Evolutionary conservation across 2,113 vertebrate species (phyloP).

Genomic region (Platichthys flesus): DNA sequence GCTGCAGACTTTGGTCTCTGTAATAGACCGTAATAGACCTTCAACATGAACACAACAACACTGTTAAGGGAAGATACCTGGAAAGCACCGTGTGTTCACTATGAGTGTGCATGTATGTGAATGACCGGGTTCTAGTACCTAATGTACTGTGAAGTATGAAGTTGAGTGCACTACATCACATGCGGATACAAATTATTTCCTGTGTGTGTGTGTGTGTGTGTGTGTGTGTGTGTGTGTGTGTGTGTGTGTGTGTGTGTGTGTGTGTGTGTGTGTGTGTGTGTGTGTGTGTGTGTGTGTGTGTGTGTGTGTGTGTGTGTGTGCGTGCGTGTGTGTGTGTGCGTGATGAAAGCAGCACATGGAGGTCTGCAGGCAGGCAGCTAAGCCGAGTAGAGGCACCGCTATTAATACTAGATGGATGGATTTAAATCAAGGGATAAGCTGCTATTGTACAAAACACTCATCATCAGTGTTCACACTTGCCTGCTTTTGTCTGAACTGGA

Average conservation of each 20-base stretch:
- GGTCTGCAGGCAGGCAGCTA: constrained; percentile 7
- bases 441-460: background rate
- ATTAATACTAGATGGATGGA: constrained; percentile 10
- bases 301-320: background rate
- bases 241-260: background rate
- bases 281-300: no score
- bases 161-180: no score
- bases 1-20: no score
- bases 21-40: no score
- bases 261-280: background rate
- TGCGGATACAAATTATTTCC: no score
- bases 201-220: no score
- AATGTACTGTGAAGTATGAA: no score
- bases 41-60: no score
- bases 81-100: background rate
- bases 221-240: background rate
- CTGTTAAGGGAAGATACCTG: background rate
- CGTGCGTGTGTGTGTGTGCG: background rate
- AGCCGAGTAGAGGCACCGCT: constrained; percentile 7
- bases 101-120: background rate
- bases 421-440: constrained; percentile 13
- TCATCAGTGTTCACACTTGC: constrained; percentile 1
- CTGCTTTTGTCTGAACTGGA: constrained; percentile 8
- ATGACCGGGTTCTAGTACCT: no score
- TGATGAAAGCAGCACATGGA: background rate